These are phyloP conservation scores for Gasteruption jaculator DNA, from an alignment of 2,888 invertebrate species.

Conservation along the genomic window DNA sequence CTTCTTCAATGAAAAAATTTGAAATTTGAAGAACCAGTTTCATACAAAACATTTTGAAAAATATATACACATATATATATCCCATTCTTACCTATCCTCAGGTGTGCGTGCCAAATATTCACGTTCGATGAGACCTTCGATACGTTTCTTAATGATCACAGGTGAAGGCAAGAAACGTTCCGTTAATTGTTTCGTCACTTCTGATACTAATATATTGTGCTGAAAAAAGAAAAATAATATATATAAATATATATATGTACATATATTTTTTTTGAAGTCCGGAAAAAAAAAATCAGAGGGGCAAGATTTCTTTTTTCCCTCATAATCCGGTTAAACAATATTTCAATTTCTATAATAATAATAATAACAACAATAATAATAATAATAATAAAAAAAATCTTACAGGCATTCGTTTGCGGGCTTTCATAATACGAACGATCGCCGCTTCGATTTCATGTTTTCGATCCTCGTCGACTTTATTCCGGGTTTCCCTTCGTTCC, in stretches of 20 bases:
- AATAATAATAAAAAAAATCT: constrained; percentile 31
- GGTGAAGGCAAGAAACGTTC: constrained; percentile 97
- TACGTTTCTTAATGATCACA: constrained; percentile 97
- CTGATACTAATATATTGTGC: constrained; percentile 92
- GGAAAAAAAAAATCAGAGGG: no score
- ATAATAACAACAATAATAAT: background rate
- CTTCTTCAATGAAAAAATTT: background rate
- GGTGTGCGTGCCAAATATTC: constrained; percentile 97
- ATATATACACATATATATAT: no score
- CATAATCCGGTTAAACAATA: no score
- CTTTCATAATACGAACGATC: constrained; percentile 99
- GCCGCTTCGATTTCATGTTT: constrained; percentile 99
- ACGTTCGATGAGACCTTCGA: constrained; percentile 98
- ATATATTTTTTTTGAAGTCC: background rate
- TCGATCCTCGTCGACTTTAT: constrained; percentile 97
- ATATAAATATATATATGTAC: background rate
- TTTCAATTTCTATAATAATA: no score
- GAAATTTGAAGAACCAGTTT: background rate
- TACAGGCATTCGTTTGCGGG: constrained; percentile 88
- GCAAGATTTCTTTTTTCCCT: no score
- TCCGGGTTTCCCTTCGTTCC: constrained; percentile 96
- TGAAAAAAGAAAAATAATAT: constrained; percentile 43
- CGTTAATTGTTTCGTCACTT: constrained; percentile 96
- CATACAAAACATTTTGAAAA: background rate
- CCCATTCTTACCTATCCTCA: constrained; percentile 74